Evolutionary conservation across 2,113 vertebrate genomes (phyloP).

Genomic region (Trachemys scripta): DNA sequence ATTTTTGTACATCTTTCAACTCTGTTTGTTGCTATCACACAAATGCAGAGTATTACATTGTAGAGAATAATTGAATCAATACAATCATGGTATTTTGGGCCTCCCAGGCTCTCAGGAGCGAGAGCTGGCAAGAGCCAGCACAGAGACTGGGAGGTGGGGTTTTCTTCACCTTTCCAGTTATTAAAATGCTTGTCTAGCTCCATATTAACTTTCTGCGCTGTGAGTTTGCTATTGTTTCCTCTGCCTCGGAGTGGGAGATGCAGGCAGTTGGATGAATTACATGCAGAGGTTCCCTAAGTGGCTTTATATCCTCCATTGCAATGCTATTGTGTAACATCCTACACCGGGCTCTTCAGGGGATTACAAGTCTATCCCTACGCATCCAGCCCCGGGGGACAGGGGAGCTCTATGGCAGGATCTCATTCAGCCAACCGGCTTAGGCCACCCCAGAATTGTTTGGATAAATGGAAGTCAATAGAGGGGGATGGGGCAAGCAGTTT

Average conservation of each 20-base stretch:
- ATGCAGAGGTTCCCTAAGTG: accelerated
- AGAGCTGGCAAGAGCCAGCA: conserved; percentile 12
- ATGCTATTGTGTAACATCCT: background rate
- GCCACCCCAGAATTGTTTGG: background rate
- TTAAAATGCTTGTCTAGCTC: conserved; percentile 47
- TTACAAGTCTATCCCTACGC: background rate
- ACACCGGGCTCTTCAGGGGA: background rate
- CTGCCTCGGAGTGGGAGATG: accelerated
- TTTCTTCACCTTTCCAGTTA: conserved; percentile 57
- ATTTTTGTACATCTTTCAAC: conserved; percentile 86
- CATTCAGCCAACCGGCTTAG: background rate
- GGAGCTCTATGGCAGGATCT: background rate
- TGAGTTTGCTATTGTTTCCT: background rate
- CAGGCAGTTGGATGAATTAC: accelerated
- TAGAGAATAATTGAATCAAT: conserved; percentile 85
- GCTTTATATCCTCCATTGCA: accelerated
- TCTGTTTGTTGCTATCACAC: conserved; percentile 86
- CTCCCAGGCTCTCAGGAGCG: conserved; percentile 55
- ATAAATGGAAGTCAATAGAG: background rate
- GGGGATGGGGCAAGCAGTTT: background rate
- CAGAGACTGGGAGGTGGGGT: background rate
- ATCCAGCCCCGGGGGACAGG: background rate
- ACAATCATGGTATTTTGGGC: conserved; percentile 68
- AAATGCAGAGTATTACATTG: conserved; percentile 82
- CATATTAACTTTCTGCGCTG: conserved; percentile 15